These are phyloP conservation scores for Pogona vitticeps DNA, from an alignment of 2,113 vertebrate species.

Conservation along the genomic window DNA sequence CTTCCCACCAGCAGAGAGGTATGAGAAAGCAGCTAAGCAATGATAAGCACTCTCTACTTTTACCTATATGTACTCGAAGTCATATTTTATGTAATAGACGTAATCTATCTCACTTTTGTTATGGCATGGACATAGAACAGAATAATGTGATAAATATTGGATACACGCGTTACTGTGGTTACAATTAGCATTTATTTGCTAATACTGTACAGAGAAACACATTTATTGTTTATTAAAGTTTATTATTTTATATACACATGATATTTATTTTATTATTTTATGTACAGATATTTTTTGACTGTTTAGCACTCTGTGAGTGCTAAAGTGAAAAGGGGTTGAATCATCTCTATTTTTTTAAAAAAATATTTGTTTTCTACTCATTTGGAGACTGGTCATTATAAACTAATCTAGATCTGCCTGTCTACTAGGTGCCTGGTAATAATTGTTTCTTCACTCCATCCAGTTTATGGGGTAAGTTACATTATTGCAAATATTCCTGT, in stretches of 20 bases:
- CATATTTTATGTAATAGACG: background rate
- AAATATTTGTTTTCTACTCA: conserved; percentile 10
- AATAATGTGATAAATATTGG: background rate
- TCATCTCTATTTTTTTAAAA: background rate
- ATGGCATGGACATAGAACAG: too few species aligned
- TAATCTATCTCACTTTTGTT: background rate
- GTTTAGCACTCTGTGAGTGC: background rate
- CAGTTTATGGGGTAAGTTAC: conserved; percentile 64
- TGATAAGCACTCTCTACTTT: background rate
- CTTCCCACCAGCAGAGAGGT: background rate
- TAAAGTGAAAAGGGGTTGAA: background rate
- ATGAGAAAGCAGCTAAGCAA: background rate
- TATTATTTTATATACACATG: too few species aligned
- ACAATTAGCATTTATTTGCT: conserved; percentile 8
- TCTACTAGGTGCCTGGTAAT: conserved; percentile 62
- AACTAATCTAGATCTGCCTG: conserved; percentile 46
- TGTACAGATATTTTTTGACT: background rate
- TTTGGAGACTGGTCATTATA: background rate
- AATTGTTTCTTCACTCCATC: conserved; percentile 54
- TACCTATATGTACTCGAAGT: background rate
- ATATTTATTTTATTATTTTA: background rate
- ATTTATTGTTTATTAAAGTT: too few species aligned
- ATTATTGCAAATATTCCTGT: background rate
- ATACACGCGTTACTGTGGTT: background rate
- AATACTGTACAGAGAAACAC: background rate